A percentile compares a stretch with the other conserved stretches of the same genome.
phyloP scores from a whole-genome alignment of 2,113 vertebrate species.

The Silurus glanis region DNA sequence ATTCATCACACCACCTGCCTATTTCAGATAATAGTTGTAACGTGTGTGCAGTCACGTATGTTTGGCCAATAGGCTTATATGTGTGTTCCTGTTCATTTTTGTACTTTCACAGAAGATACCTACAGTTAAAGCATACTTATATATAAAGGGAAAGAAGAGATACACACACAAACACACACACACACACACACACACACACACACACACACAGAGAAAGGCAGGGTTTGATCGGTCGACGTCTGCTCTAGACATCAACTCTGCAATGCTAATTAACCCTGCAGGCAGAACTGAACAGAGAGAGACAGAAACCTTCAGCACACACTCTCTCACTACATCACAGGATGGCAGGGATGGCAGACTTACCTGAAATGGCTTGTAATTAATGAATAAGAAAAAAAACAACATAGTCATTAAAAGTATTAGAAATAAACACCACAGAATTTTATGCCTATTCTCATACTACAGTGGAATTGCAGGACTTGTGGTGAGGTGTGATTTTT shows the following conservation, averaged over 20 bases:
- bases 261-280: constrained; percentile 60
- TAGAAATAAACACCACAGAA: background rate
- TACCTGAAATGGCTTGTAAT: constrained; percentile 25
- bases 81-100: constrained; percentile 35
- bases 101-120: constrained; percentile 24
- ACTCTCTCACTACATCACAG: constrained; percentile 8
- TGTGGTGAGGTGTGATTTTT: background rate
- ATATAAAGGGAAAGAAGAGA: background rate
- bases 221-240: constrained; percentile 49
- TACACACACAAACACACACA: background rate
- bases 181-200: background rate
- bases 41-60: constrained; percentile 50
- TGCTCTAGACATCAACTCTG: constrained; percentile 55
- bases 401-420: background rate
- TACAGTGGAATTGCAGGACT: background rate
- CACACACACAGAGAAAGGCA: constrained; percentile 10
- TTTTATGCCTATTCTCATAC: background rate
- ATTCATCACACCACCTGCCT: constrained; percentile 43
- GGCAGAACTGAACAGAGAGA: constrained; percentile 44
- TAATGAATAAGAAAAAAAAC: background rate
- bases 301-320: constrained; percentile 39
- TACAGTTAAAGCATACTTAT: constrained; percentile 21
- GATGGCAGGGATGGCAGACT: background rate
- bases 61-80: constrained; percentile 48
- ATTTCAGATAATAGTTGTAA: constrained; percentile 48